phyloP scores from a whole-genome alignment of 35 echinoderm and acorn worm genomes.

The Lytechinus variegatus region DNA sequence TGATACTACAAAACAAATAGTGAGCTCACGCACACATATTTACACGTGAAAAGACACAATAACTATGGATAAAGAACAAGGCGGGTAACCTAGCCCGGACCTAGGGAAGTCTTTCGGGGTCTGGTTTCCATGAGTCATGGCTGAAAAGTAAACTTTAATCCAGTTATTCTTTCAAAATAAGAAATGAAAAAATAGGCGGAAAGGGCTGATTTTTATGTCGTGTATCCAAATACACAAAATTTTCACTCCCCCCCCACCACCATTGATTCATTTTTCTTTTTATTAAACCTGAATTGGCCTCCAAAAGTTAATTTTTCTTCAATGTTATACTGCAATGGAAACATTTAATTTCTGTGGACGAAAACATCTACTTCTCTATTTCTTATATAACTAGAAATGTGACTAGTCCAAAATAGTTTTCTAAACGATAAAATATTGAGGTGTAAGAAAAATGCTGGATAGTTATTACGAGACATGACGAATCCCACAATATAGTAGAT shows the following conservation, averaged over 20 bases:
- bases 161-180: constrained; percentile 31
- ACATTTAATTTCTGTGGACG: neutral
- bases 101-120: constrained; percentile 12
- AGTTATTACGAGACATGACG: too few species aligned
- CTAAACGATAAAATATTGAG: neutral
- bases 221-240: constrained; percentile 5
- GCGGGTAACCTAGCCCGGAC: neutral
- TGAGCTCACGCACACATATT: constrained; percentile 27
- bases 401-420: neutral
- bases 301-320: neutral
- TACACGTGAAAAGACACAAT: constrained; percentile 41
- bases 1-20: constrained; percentile 45
- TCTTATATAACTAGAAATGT: neutral
- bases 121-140: constrained; percentile 1
- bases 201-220: neutral
- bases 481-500: too few species aligned
- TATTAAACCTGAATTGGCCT: neutral
- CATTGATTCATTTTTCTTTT: neutral
- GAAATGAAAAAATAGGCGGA: neutral
- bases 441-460: too few species aligned
- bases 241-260: neutral
- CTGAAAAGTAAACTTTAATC: constrained; percentile 37
- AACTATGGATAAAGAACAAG: constrained; percentile 10
- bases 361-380: neutral
- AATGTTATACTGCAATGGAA: neutral